Conservation (phyloP, 2,113 vertebrate species). For the Suricata suricatta region DNA sequence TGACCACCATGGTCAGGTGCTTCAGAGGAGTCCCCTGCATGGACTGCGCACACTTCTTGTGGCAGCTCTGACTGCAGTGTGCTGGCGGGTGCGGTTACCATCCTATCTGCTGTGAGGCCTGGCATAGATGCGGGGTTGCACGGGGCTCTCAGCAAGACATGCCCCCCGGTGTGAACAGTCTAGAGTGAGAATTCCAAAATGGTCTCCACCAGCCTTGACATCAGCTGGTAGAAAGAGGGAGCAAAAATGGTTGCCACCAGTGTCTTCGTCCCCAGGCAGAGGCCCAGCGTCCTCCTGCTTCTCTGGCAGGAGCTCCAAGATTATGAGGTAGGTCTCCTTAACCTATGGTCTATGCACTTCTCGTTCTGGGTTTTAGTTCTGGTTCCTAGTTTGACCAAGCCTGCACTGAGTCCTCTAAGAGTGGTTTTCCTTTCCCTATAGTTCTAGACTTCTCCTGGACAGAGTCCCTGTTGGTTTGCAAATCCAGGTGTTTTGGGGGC, state of each 20-base stretch:
- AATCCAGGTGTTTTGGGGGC: not conserved
- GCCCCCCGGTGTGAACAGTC: not conserved
- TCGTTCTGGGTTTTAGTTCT: not conserved
- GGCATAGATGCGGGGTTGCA: not conserved
- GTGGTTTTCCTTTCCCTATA: not conserved
- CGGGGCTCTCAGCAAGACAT: not conserved
- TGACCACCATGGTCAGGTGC: not conserved
- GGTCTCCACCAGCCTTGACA: not conserved
- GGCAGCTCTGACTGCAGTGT: not conserved
- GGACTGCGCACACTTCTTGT: not conserved
- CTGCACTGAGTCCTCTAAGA: not conserved
- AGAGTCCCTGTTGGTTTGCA: not conserved
- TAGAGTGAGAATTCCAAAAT: not conserved
- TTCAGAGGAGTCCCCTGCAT: not conserved
- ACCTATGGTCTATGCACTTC: not conserved
- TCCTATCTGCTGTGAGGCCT: not conserved
- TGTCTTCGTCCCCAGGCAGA: not conserved
- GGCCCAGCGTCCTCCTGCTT: not conserved
- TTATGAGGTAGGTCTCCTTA: not conserved
- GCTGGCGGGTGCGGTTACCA: not conserved
- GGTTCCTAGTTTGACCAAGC: not conserved
- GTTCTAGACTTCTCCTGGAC: not conserved
- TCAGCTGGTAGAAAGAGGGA: not conserved
- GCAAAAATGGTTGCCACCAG: not conserved
- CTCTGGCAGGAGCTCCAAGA: not conserved